Evolutionary conservation across 1,140 invertebrate genomes (phyloP).

Genomic region (Ruditapes philippinarum): DNA sequence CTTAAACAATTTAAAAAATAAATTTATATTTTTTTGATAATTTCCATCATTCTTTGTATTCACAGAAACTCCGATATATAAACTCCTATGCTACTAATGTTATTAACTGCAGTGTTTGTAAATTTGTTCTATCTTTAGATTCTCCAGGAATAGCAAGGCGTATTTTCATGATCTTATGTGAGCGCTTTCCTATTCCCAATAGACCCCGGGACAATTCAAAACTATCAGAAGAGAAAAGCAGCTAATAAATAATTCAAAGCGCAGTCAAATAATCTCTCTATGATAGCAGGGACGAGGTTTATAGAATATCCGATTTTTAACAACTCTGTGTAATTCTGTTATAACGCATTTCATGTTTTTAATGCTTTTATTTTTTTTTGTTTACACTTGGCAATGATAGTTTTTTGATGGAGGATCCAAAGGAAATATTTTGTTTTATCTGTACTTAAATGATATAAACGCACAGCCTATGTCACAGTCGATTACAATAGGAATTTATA

Average conservation of each 20-base stretch:
- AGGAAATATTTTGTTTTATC: too few relatives aligned
- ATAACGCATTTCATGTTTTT: too few relatives aligned
- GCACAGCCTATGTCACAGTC: too few relatives aligned
- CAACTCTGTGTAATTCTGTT: too few relatives aligned
- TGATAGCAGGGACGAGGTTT: background rate
- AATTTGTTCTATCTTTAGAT: background rate
- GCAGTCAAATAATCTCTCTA: conserved; percentile 23
- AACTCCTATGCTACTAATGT: background rate
- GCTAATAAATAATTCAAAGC: conserved; percentile 47
- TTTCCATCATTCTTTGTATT: background rate
- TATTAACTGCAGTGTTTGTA: background rate
- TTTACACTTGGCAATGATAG: too few relatives aligned
- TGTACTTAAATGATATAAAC: too few relatives aligned
- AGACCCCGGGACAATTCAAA: background rate
- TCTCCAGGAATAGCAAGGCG: background rate
- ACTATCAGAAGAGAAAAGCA: conserved; percentile 14
- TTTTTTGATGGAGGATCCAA: too few relatives aligned
- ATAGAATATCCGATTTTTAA: conserved; percentile 40
- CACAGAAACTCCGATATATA: background rate
- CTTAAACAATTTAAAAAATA: background rate
- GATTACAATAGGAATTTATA: too few relatives aligned
- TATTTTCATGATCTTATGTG: background rate
- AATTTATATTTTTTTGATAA: background rate
- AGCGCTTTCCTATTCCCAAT: background rate
- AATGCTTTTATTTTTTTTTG: too few relatives aligned